These are phyloP conservation scores for Sylvia borin DNA, from an alignment of 2,797 vertebrate genomes.

Conservation along the genomic window DNA sequence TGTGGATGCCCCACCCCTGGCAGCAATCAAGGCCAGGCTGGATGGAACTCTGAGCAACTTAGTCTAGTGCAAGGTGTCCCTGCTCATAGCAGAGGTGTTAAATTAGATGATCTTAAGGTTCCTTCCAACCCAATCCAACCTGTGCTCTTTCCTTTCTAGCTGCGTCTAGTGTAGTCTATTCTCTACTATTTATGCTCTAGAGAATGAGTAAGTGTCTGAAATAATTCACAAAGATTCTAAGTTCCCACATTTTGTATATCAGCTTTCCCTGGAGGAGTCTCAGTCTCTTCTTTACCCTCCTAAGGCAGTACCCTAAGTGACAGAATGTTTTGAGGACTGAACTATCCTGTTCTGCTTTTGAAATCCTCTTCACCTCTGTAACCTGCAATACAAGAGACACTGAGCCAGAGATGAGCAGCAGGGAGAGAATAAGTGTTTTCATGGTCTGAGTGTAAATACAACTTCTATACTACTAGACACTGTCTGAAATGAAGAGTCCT, in stretches of 20 bases:
- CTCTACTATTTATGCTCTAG: background rate
- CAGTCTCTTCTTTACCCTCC: background rate
- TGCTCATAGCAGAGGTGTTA: background rate
- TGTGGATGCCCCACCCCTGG: background rate
- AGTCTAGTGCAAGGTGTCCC: background rate
- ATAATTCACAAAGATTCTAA: background rate
- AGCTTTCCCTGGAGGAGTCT: background rate
- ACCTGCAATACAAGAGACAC: fast-evolving
- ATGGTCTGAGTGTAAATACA: background rate
- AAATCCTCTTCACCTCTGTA: background rate
- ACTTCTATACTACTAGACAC: background rate
- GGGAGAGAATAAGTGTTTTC: background rate
- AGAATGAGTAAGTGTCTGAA: background rate
- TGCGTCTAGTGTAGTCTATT: background rate
- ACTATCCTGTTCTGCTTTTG: background rate
- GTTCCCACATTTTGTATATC: background rate
- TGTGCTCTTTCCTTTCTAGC: background rate
- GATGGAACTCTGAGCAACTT: background rate
- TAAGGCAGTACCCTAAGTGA: background rate
- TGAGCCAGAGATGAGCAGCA: background rate
- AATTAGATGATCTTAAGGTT: background rate
- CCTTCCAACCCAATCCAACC: background rate
- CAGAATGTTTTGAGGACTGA: background rate
- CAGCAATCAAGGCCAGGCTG: background rate
- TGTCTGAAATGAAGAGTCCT: background rate